Base-by-base conservation (phyloP, 2,888 invertebrate genomes). In the Nowickia ferox region DNA sequence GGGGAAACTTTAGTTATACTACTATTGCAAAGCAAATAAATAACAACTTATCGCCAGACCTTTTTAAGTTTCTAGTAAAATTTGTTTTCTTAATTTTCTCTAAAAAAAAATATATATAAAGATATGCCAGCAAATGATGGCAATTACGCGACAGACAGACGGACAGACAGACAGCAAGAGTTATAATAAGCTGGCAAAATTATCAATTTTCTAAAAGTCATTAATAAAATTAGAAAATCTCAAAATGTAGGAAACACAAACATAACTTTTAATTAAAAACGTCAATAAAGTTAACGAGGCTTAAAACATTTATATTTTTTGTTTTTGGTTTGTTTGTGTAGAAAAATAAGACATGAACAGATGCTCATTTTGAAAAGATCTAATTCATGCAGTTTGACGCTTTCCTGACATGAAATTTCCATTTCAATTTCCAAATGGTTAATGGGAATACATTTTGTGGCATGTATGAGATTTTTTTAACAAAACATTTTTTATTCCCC, bases 211-310 rank as follows among this genome's bases (percentile, higher is more conserved):
- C 38, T 42, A 48, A 15, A 17, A 75, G 71, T 40, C 69, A 59
- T 81, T 74, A 42, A 59, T 51, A 59, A 66, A 74, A 66, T 74
- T 66, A 74, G n/a, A 65, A 63, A 40, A 44, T 53, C 11, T 15
- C 9, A 51, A 17, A 69, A 17, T 38, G 13, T 19, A 13, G 57
- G 17, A 38, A 51, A 76, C 53, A n/a, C 10, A 53, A 63, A 51
- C 48, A 71, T 66, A 66, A 51, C 22, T 66, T 80, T 80, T 80
- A 80, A 74, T 80, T 74, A 80, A 66, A 80, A 74, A 59, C 57
- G 22, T 51, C 74, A 80, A 80, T 74, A 80, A 66, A 46, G 30
- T 72, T 48, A 55, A 55, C 55, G 19, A 48, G 38, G 46, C 40
- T 40, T 46, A 59, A 48, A 9, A 19, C n/a, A n/a, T 57, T 77